These are phyloP conservation scores for Mionectes olivaceus DNA, from an alignment of 2,797 vertebrate genomes.

Conservation along the genomic window DNA sequence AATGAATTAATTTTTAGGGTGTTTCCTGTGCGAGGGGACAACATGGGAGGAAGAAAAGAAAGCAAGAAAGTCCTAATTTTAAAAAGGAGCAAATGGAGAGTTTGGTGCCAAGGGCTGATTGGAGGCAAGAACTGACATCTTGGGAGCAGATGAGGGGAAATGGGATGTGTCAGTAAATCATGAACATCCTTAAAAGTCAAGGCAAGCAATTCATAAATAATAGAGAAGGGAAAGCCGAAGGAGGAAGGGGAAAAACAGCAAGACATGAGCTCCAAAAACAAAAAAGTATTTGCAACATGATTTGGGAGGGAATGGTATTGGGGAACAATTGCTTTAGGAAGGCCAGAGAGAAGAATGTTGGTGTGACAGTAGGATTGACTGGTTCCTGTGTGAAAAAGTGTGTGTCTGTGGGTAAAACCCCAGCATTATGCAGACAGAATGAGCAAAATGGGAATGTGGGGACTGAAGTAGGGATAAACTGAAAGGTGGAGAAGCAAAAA, in stretches of 20 bases:
- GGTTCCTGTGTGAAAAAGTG: neutral
- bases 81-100: conserved; percentile 9
- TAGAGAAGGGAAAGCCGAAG: neutral
- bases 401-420: accelerated
- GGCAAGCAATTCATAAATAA: conserved; percentile 43
- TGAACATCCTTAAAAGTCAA: conserved; percentile 40
- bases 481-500: neutral
- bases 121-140: conserved; percentile 49
- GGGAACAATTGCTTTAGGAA: neutral
- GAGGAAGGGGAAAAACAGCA: neutral
- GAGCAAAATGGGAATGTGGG: neutral
- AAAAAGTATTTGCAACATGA: neutral
- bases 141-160: conserved; percentile 69
- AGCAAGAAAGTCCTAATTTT: neutral
- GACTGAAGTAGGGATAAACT: neutral
- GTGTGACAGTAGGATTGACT: neutral
- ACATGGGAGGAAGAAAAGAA: neutral
- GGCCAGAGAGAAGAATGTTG: neutral
- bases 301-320: neutral
- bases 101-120: conserved; percentile 30
- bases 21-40: neutral
- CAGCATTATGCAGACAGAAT: neutral
- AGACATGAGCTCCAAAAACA: neutral
- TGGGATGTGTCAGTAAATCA: conserved; percentile 53
- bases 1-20: conserved; percentile 29